A percentile compares a stretch with the other conserved stretches of the same genome.
These are phyloP conservation scores for Drosophila incognita DNA, from an alignment of 2,888 invertebrate species.

Conservation along the genomic window DNA sequence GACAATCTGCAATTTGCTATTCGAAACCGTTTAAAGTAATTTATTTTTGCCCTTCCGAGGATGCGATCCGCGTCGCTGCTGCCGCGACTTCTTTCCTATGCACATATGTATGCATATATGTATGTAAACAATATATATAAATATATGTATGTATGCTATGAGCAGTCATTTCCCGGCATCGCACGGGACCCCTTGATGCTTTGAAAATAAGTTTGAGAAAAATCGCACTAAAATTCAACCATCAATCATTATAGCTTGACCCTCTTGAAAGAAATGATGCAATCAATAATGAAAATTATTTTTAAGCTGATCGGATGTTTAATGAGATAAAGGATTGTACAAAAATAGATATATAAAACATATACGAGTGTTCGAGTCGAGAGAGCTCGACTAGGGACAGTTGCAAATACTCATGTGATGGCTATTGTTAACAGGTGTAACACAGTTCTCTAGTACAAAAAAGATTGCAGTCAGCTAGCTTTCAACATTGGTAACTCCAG, in stretches of 20 bases:
- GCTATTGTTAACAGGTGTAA: too few relatives aligned
- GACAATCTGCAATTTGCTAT: conserved; percentile 83
- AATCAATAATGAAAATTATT: not conserved
- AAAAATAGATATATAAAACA: too few relatives aligned
- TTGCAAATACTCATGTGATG: too few relatives aligned
- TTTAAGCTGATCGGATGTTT: not conserved
- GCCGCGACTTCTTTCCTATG: conserved; percentile 33
- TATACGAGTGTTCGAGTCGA: not conserved
- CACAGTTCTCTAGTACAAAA: too few relatives aligned
- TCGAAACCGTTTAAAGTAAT: conserved; percentile 83
- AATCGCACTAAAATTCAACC: not conserved
- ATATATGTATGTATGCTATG: not conserved
- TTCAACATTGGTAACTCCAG: not conserved
- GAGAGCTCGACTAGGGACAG: not conserved
- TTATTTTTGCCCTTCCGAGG: conserved; percentile 71
- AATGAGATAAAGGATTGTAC: too few relatives aligned
- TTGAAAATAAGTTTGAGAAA: not conserved
- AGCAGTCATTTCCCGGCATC: not conserved
- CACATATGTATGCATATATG: not conserved
- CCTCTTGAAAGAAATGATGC: not conserved
- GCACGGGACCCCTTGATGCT: not conserved
- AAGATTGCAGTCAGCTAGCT: too few relatives aligned
- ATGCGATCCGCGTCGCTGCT: conserved; percentile 53
- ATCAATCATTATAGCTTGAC: not conserved
- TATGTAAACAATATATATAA: not conserved